Percentiles rank a stretch among this genome's conserved stretches.
Evolutionary conservation across 1,140 invertebrate species (phyloP).

Genomic region (Procambarus virginalis): DNA sequence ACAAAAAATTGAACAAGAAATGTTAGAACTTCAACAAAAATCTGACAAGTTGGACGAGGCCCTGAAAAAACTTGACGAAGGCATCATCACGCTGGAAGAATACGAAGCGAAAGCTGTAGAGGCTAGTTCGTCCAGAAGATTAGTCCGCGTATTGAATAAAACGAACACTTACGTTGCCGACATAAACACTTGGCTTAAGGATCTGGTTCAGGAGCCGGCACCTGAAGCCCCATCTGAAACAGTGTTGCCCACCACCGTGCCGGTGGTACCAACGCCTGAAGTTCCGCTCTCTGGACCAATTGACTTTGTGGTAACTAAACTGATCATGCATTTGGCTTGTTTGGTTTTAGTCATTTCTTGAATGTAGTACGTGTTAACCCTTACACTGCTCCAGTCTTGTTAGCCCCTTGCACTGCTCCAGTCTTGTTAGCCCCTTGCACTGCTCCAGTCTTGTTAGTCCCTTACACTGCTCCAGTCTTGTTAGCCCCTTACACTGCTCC

Average conservation of each 20-base stretch:
- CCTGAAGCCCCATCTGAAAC: not conserved
- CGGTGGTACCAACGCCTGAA: not conserved
- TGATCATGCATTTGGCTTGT: too few species aligned
- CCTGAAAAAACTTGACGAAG: not conserved
- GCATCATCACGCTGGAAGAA: not conserved
- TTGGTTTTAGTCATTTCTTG: too few species aligned
- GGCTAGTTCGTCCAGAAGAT: not conserved
- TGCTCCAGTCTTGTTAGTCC: too few species aligned
- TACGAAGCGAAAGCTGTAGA: not conserved
- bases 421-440: too few species aligned
- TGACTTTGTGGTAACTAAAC: not conserved
- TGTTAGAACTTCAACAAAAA: not conserved
- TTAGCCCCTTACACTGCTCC: too few species aligned
- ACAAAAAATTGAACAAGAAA: not conserved
- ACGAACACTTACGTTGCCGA: not conserved
- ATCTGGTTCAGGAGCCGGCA: too few species aligned
- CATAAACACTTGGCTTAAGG: too few species aligned
- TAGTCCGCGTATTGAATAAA: not conserved
- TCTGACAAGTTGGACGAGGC: not conserved
- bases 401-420: too few species aligned
- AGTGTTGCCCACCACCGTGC: not conserved
- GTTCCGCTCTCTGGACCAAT: not conserved
- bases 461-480: too few species aligned
- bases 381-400: too few species aligned
- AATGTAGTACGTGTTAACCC: too few species aligned